These are phyloP conservation scores for Gonocerus acuteangulatus DNA, from an alignment of 2,888 invertebrate species.

Conservation along the genomic window DNA sequence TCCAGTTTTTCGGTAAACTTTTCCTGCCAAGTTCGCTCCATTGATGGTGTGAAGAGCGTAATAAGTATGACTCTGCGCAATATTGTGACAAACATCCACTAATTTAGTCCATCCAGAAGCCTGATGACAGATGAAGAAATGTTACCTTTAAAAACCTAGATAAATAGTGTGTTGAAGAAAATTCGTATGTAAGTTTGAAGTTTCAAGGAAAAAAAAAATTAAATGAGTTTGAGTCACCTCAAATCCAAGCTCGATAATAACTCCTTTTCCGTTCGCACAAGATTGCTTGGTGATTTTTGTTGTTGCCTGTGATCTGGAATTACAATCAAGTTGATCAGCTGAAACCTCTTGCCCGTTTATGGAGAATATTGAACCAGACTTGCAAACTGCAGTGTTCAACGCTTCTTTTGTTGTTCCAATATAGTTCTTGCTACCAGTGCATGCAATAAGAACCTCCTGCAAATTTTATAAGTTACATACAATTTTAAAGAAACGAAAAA, in stretches of 20 bases:
- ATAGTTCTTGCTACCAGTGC: slow-evolving; percentile 27
- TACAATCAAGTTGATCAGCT: slow-evolving; percentile 27
- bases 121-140: neutral
- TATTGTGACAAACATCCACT: slow-evolving; percentile 36
- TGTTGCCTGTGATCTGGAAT: slow-evolving; percentile 17
- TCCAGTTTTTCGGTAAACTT: slow-evolving; percentile 28
- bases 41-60: slow-evolving; percentile 35
- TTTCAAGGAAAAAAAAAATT: too few species aligned
- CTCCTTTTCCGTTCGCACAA: slow-evolving; percentile 30
- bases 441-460: slow-evolving; percentile 29
- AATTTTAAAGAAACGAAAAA: neutral
- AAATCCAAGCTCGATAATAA: slow-evolving; percentile 31
- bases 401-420: slow-evolving; percentile 14
- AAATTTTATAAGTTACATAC: neutral
- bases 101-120: slow-evolving; percentile 27
- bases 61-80: slow-evolving; percentile 28
- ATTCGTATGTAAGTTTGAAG: too few species aligned
- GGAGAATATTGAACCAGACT: slow-evolving; percentile 12
- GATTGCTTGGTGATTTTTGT: slow-evolving; percentile 23
- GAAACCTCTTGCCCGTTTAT: slow-evolving; percentile 11
- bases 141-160: too few species aligned
- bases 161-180: too few species aligned
- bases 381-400: slow-evolving; percentile 16
- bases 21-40: slow-evolving; percentile 34
- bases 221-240: too few species aligned